Conservation (phyloP, 2,797 vertebrate species). For the Chloroceryle amazona region DNA sequence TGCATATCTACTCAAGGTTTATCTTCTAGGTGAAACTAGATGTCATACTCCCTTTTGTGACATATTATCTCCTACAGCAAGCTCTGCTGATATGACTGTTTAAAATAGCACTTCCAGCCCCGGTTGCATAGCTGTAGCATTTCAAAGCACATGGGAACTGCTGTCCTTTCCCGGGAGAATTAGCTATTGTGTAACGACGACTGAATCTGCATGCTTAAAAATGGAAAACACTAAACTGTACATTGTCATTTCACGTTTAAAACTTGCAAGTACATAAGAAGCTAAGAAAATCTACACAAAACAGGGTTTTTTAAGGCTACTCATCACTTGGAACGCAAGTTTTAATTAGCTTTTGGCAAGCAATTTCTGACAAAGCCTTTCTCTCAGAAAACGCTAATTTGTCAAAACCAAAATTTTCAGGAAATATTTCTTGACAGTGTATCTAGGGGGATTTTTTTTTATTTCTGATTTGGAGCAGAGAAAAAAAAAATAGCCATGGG, state of each 20-base stretch:
- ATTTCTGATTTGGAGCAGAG: rapidly evolving
- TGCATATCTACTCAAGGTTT: slow-evolving; percentile 65
- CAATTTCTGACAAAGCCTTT: neutral
- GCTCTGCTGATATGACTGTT: slow-evolving; percentile 67
- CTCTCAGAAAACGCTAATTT: neutral
- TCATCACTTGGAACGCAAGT: slow-evolving; percentile 21
- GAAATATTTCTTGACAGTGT: neutral
- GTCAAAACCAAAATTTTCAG: neutral
- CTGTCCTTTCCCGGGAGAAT: neutral
- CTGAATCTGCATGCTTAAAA: neutral
- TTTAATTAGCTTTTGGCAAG: slow-evolving; percentile 55
- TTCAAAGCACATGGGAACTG: slow-evolving; percentile 49
- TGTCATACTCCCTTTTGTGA: slow-evolving; percentile 66
- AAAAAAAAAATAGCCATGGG: neutral
- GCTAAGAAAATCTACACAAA: neutral
- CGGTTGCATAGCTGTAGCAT: slow-evolving; percentile 28
- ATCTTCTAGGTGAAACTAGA: slow-evolving; percentile 70
- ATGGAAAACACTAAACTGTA: neutral
- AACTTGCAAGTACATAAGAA: neutral
- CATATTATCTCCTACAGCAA: slow-evolving; percentile 73
- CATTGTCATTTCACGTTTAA: neutral
- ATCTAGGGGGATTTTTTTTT: neutral
- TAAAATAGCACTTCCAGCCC: slow-evolving; percentile 68
- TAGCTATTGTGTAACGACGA: neutral
- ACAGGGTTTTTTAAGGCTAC: neutral